These are phyloP conservation scores for Paramuricea clavata DNA, from an alignment of 92 coral and sea anemone species.

Conservation along the genomic window DNA sequence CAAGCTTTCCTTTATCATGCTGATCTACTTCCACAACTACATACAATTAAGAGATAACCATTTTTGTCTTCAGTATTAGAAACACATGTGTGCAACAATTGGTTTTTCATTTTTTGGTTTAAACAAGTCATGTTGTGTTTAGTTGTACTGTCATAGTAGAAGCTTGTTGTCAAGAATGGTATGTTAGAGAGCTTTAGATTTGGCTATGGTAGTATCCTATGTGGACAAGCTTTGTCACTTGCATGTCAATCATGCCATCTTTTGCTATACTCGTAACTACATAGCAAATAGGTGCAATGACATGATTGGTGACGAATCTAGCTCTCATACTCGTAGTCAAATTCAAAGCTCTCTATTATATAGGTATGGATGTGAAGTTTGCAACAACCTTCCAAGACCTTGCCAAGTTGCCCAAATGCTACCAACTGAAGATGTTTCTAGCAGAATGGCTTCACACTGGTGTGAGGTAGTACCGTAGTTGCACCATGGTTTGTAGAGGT, in stretches of 20 bases:
- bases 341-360: background rate
- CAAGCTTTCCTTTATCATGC: too few species aligned
- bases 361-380: background rate
- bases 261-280: background rate
- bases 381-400: background rate
- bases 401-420: too few species aligned
- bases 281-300: background rate
- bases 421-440: too few species aligned
- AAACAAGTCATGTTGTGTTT: too few species aligned
- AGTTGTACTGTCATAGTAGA: background rate
- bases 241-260: background rate
- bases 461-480: too few species aligned
- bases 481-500: too few species aligned
- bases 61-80: too few species aligned
- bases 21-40: too few species aligned
- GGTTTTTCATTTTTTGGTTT: too few species aligned
- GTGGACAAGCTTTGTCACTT: background rate
- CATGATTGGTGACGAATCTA: slow-evolving; percentile 47
- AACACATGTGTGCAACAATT: too few species aligned
- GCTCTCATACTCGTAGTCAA: background rate
- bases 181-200: background rate
- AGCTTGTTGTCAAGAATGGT: background rate
- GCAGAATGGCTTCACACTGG: too few species aligned
- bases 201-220: background rate
- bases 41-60: too few species aligned